These are phyloP conservation scores for Marasmarcha lunaedactyla DNA, from an alignment of 2,888 invertebrate genomes.

Conservation along the genomic window DNA sequence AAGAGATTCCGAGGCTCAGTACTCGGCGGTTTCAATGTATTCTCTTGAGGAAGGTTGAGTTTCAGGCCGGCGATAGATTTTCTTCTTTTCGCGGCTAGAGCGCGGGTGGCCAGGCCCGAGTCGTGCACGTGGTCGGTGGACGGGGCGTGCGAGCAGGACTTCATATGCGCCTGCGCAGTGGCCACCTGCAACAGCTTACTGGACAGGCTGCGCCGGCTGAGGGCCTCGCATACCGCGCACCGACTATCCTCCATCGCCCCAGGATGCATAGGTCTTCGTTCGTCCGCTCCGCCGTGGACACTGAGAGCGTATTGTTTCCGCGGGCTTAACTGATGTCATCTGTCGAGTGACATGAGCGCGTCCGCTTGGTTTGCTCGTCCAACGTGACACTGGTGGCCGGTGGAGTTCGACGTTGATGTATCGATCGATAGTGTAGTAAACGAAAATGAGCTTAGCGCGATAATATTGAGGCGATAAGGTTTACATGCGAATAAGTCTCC, in stretches of 20 bases:
- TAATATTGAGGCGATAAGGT: conserved; percentile 63
- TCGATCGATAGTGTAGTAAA: conserved; percentile 40
- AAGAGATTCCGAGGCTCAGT: conserved; percentile 37
- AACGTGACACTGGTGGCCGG: neutral
- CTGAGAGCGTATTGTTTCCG: conserved; percentile 61
- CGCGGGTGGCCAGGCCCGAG: conserved; percentile 49
- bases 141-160: conserved; percentile 44
- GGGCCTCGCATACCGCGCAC: conserved; percentile 60
- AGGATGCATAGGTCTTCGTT: conserved; percentile 40
- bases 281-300: conserved; percentile 57
- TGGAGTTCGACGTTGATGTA: conserved; percentile 20
- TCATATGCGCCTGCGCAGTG: conserved; percentile 62
- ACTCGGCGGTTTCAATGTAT: conserved; percentile 31
- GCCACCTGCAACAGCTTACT: conserved; percentile 61
- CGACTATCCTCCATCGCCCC: conserved; percentile 53
- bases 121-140: conserved; percentile 41
- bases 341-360: conserved; percentile 48
- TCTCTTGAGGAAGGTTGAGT: conserved; percentile 43
- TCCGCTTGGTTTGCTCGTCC: neutral
- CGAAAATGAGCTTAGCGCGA: conserved; percentile 65
- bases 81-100: conserved; percentile 57
- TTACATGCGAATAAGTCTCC: conserved; percentile 62
- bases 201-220: conserved; percentile 53
- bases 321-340: conserved; percentile 68
- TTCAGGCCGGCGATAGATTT: conserved; percentile 58